Base-by-base conservation (phyloP, 2,888 invertebrate species). In the Clostera curtula region DNA sequence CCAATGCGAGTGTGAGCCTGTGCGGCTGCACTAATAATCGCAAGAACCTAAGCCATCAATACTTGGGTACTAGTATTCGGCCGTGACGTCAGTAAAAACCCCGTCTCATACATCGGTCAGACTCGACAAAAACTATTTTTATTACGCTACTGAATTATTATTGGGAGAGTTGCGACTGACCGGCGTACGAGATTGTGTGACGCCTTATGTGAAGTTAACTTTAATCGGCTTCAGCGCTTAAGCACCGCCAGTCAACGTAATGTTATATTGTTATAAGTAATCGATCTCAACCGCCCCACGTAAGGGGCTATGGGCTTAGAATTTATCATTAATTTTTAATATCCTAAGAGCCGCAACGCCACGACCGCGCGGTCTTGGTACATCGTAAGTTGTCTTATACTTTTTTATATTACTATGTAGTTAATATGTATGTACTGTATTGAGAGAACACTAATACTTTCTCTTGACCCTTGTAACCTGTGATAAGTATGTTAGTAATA, bases 381-480 rank as follows among this genome's bases (percentile, higher is more conserved):
- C 74, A 67, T 62, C 56, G 68, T 75, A 67, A 74, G 71, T 75
- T 77, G 72, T 75, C 67, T 76, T 75, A 76, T 73, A 61, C 74
- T 68, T 67, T 66, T 62, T 61, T 60, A 66, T 64, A 60, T 51
- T n/a, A n/a, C n/a, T n/a, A n/a, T n/a, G n/a, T n/a, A n/a, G 39
- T 48, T 42, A 50, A 61, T 56, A 64, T 62, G 49, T 59, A 58
- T 64, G 66, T 72, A 67, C 64, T 71, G 69, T 71, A 73, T 70
- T 67, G 71, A 77, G 79, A 82, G 80, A 79, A 77, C 73, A 72
- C 73, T 79, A 71, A 74, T 75, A 76, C 71, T 79, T 76, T 79
- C 77, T 82, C 80, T 79, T 80, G 80, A 80, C 80, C 82, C 80
- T 75, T 77, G 62, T 80, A 76, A 83, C 82, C 82, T 83, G 82